Evolutionary conservation across 2,888 invertebrate genomes (phyloP).

Genomic region (Brenthis daphne): DNA sequence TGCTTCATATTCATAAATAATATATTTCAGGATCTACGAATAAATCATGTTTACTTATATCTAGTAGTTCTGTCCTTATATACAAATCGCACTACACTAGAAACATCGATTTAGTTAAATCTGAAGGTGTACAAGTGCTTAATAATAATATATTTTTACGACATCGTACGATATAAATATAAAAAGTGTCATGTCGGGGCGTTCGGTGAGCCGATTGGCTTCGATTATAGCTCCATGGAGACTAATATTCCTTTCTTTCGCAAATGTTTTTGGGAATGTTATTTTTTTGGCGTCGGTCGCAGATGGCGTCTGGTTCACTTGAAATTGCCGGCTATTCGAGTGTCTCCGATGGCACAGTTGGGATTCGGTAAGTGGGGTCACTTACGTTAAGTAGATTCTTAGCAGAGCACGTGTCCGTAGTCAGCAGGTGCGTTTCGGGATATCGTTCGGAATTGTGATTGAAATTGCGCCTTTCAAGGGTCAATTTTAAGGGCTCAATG

Average conservation of each 20-base stretch:
- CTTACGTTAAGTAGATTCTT: constrained; percentile 80
- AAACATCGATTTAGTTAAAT: constrained; percentile 49
- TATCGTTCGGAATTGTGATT: constrained; percentile 65
- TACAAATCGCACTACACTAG: background rate
- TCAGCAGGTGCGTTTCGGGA: constrained; percentile 70
- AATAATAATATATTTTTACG: constrained; percentile 68
- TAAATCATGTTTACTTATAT: too few relatives aligned
- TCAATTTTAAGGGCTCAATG: constrained; percentile 57
- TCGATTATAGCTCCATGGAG: constrained; percentile 80
- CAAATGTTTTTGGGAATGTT: constrained; percentile 77
- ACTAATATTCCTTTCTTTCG: constrained; percentile 80
- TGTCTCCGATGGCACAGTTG: constrained; percentile 66
- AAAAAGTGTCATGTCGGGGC: constrained; percentile 68
- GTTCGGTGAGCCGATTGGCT: constrained; percentile 77
- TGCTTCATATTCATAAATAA: too few relatives aligned
- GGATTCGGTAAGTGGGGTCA: constrained; percentile 72
- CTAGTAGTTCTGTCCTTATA: background rate
- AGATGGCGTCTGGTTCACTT: constrained; percentile 71
- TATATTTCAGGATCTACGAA: too few relatives aligned
- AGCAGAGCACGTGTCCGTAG: constrained; percentile 70
- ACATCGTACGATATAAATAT: constrained; percentile 71
- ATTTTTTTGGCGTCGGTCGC: constrained; percentile 78
- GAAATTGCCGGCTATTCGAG: constrained; percentile 67
- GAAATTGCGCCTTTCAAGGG: constrained; percentile 66
- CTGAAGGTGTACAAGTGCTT: constrained; percentile 49